Conservation (phyloP, 2,888 invertebrate species). For the Lithophane leautieri region DNA sequence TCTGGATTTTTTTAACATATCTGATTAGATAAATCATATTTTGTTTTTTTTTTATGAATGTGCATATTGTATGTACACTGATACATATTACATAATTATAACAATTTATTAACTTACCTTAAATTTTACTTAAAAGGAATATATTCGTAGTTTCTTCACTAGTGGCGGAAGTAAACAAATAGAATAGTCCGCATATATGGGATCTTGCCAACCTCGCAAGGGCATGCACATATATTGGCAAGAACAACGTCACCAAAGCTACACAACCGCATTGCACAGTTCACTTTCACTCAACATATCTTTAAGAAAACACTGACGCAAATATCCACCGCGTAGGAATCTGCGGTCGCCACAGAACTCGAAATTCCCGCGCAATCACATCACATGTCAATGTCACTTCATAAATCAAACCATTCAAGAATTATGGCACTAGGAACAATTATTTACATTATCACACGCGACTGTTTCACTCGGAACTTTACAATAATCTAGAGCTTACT, state of each 20-base stretch:
- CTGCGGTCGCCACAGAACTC: constrained; percentile 59
- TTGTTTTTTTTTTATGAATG: not conserved
- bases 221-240: constrained; percentile 75
- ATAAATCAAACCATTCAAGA: constrained; percentile 62
- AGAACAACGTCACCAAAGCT: constrained; percentile 74
- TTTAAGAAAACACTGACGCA: constrained; percentile 66
- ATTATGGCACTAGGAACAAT: constrained; percentile 55
- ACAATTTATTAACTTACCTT: constrained; percentile 53
- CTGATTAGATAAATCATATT: not conserved
- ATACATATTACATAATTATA: not conserved
- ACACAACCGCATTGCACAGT: constrained; percentile 78
- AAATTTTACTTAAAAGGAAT: constrained; percentile 25
- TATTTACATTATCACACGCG: constrained; percentile 68
- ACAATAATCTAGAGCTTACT: constrained; percentile 23
- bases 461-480: constrained; percentile 51
- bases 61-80: too few species aligned
- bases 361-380: constrained; percentile 83
- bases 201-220: constrained; percentile 83
- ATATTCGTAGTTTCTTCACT: constrained; percentile 56
- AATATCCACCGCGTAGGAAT: constrained; percentile 37
- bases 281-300: constrained; percentile 82
- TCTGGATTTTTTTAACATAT: not conserved
- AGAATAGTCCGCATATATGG: constrained; percentile 78
- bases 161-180: constrained; percentile 75
- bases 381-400: constrained; percentile 82